Evolutionary conservation across 2,113 vertebrate species (phyloP).

Genomic region (Etheostoma spectabile): DNA sequence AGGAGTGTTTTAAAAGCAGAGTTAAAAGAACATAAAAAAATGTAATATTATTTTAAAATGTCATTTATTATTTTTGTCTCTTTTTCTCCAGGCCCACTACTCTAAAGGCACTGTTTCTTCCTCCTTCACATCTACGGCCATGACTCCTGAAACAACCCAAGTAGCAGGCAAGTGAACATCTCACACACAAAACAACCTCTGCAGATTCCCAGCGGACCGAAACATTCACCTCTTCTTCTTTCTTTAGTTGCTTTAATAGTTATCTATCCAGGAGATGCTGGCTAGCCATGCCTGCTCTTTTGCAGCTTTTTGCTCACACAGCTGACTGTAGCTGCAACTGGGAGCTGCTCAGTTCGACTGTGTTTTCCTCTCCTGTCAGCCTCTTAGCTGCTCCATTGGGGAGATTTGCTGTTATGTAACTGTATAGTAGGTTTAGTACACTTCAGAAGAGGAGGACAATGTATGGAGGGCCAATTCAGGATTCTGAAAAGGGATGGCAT

Average conservation of each 20-base stretch:
- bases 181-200: background rate
- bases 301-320: slow-evolving; percentile 22
- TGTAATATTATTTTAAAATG: too few relatives aligned
- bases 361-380: slow-evolving; percentile 35
- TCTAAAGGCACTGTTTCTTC: slow-evolving; percentile 96
- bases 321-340: slow-evolving; percentile 22
- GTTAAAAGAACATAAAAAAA: background rate
- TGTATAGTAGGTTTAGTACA: slow-evolving; percentile 28
- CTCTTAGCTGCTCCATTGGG: slow-evolving; percentile 43
- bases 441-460: slow-evolving; percentile 25
- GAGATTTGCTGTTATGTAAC: slow-evolving; percentile 53
- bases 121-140: slow-evolving; percentile 97
- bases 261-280: background rate
- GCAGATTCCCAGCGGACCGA: background rate
- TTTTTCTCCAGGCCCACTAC: slow-evolving; percentile 91
- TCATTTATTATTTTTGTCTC: background rate
- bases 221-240: slow-evolving; percentile 9
- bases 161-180: slow-evolving; percentile 88
- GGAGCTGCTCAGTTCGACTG: slow-evolving; percentile 27
- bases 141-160: slow-evolving; percentile 92
- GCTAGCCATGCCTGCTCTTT: background rate
- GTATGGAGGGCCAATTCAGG: too few relatives aligned
- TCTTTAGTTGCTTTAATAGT: slow-evolving; percentile 5
- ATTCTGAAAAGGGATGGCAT: too few relatives aligned
- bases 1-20: background rate